Evolutionary conservation across 1,140 invertebrate genomes (phyloP).

Genomic region (Drosophila tani): DNA sequence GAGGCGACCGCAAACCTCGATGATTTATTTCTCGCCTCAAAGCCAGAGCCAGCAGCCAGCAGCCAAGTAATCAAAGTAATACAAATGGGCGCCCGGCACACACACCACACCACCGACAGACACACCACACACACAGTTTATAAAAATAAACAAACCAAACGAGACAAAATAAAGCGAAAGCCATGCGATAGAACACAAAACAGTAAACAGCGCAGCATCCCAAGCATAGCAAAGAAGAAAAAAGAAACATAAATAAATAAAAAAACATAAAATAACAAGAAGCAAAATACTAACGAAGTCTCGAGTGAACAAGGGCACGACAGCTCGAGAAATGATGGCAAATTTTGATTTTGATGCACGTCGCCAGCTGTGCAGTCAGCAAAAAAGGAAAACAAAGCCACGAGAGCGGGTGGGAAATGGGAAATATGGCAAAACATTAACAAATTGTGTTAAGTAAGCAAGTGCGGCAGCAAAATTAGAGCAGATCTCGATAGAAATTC

Average conservation of each 20-base stretch:
- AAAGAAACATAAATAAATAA: constrained; percentile 24
- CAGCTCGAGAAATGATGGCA: constrained; percentile 72
- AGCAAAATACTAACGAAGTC: constrained; percentile 28
- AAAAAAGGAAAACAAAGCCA: constrained; percentile 41
- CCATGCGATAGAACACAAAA: constrained; percentile 26
- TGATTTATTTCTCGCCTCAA: constrained; percentile 65
- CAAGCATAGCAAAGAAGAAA: neutral
- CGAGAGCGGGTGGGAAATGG: constrained; percentile 14
- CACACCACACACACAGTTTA: constrained; percentile 16
- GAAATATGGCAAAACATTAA: constrained; percentile 19
- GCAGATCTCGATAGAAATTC: neutral
- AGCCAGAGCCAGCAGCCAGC: constrained; percentile 14
- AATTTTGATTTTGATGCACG: constrained; percentile 79
- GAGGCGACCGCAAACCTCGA: constrained; percentile 52
- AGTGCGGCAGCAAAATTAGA: neutral
- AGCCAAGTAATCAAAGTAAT: constrained; percentile 67
- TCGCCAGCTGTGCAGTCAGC: constrained; percentile 65
- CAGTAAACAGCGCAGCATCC: constrained; percentile 33
- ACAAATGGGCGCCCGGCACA: constrained; percentile 39
- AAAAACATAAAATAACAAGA: constrained; percentile 15
- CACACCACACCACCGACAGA: neutral
- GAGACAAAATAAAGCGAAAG: constrained; percentile 12
- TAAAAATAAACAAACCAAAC: constrained; percentile 63
- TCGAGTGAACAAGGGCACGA: constrained; percentile 62
- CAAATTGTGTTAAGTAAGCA: constrained; percentile 9